A percentile compares a stretch with the other conserved stretches of the same genome.
phyloP scores from a whole-genome alignment of 2,888 invertebrate species.

The Tetranychus piercei region DNA sequence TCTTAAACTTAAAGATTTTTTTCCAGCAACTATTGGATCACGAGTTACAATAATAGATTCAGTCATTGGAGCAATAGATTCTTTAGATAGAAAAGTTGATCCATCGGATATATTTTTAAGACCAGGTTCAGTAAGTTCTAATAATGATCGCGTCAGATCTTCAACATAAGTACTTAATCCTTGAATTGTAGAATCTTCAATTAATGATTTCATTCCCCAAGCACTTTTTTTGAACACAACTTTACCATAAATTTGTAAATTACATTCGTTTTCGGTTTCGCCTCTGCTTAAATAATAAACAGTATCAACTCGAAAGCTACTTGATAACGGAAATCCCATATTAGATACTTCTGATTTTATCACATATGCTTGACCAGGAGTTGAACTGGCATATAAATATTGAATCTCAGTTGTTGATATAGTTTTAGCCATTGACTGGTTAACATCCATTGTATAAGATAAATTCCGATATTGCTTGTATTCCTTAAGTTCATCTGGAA shows the following conservation, averaged over 20 bases:
- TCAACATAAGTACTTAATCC: not conserved
- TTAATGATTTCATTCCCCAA: conserved; percentile 3
- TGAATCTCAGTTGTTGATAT: not conserved
- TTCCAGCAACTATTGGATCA: not conserved
- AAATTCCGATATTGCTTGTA: not conserved
- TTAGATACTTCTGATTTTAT: not conserved
- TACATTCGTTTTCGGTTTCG: not conserved
- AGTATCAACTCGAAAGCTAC: not conserved
- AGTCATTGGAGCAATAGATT: not conserved
- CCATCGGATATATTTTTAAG: not conserved
- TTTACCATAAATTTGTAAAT: not conserved
- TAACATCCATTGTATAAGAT: not conserved
- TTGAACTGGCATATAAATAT: not conserved
- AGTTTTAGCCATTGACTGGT: not conserved
- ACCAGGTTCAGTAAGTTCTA: not conserved
- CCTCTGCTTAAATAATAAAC: not conserved
- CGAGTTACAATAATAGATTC: not conserved
- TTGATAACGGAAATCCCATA: not conserved
- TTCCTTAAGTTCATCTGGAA: not conserved
- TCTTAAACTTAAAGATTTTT: not conserved
- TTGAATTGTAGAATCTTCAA: not conserved
- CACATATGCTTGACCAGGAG: not conserved
- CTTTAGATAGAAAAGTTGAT: not conserved
- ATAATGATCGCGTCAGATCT: not conserved
- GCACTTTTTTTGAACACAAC: conserved; percentile 4